Base-by-base conservation (phyloP, 2,113 vertebrate species). In the Anarhynchus alexandrinus region DNA sequence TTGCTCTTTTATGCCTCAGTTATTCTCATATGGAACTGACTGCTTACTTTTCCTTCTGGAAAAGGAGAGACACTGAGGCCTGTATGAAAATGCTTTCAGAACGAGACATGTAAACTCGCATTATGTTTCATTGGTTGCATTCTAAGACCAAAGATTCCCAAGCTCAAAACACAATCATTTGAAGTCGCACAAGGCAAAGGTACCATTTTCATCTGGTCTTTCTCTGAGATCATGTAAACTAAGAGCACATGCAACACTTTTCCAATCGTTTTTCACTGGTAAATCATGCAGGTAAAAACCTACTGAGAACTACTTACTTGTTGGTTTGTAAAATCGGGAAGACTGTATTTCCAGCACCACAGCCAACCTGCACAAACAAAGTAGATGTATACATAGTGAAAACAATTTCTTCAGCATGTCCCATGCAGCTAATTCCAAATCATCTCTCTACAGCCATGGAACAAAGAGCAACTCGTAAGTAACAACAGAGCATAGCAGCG, bases 241-340 rank as follows among this genome's bases (percentile, higher is more conserved):
- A 78, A 84, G 38, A 85, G 45, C 30, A 67, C 11, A 34, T 3
- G 40, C 38, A 84, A 55, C 11, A 51, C 11, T 66, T 49, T 70
- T 26, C n/a, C 72, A 34, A 4, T 5, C 40, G 11, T 40, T 92
- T 90, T 88, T 59, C 57, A 87, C 71, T 82, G 52, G 8, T 58
- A 34, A 17, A 55, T 73, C 58, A 77, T 6, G 25, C 61, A 69
- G 54, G 20, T 61, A 73, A 96, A 83, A 77, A 43, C 5, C 17
- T 65, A 12, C 21, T 27, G 49, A 51, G 20, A 91, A 49, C 11
- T 45, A 98, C 99, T 99, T 98, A 99, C 99, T 99, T 99, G 98
- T 99, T 99, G 62, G 99, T 99, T 97, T 99, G 99, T 78, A 99
- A 96, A 96, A 99, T 99, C 23, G 99, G 99, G 96, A 99, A 99